Conservation (phyloP, 2,113 vertebrate genomes). For the Ceuthmochares aereus region DNA sequence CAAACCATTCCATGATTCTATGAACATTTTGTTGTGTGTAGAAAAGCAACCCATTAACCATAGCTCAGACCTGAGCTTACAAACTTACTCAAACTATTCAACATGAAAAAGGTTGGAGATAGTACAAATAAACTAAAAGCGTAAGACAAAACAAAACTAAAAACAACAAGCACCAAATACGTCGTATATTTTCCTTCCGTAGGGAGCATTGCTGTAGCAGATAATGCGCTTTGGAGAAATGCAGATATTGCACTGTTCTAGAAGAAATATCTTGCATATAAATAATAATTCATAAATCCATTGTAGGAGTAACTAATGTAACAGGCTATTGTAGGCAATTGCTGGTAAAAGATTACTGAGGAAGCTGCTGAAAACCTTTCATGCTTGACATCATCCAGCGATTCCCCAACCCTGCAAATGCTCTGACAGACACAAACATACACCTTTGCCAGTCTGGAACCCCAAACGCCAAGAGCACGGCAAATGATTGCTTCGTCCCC, state of each 20-base stretch:
- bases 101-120: neutral
- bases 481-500: constrained; percentile 7
- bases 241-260: neutral
- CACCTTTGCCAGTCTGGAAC: neutral
- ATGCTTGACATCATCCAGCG: constrained; percentile 36
- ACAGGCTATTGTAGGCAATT: neutral
- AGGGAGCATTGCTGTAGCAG: neutral
- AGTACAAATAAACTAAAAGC: neutral
- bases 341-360: constrained; percentile 7
- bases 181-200: neutral
- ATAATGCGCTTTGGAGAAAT: constrained; percentile 20
- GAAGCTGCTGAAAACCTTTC: constrained; percentile 60
- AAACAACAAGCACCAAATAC: neutral
- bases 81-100: neutral
- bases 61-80: neutral
- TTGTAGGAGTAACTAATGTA: neutral
- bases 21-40: neutral
- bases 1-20: no score
- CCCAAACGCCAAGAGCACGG: neutral
- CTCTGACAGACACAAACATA: neutral
- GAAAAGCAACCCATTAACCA: neutral
- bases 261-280: constrained; percentile 24
- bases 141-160: neutral
- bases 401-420: neutral
- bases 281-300: constrained; percentile 48